Evolutionary conservation across 2,888 invertebrate genomes (phyloP), one percentile per base, ranked within the genome.

Genomic region (Resseliella maxima): DNA sequence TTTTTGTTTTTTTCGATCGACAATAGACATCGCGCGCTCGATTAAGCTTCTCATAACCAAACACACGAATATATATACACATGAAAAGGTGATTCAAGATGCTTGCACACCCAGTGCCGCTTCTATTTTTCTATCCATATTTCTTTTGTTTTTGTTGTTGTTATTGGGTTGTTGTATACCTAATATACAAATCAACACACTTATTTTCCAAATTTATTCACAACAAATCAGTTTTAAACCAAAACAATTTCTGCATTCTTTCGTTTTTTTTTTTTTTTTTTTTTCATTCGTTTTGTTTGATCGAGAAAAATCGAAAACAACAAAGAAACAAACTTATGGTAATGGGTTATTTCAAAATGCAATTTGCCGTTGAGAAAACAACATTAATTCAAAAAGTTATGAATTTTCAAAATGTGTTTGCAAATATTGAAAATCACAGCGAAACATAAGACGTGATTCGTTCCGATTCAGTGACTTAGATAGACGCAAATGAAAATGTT

Each of bases 21-120:
- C 72, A 72, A 72, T 72, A 72, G 59, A 59, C n/a, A 59, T 15
- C 35, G 31, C 72, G 72, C 72, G 72, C 72, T 72, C 72, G 72
- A 72, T 72, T 72, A 72, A 72, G 31, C 72, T 35, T 31, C 15
- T 31, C 27, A 72, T 5, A 72, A 72, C 15, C 31, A 3, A 59
- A 59, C n/a, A n/a, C n/a, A n/a, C n/a, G n/a, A n/a, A n/a, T n/a
- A n/a, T n/a, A n/a, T n/a, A n/a, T n/a, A n/a, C n/a, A n/a, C 6
- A 24, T 59, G 59, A 24, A 59, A n/a, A 24, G n/a, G 27, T 59
- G 59, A 59, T 59, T 59, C 59, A 50, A 41, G 24, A 72, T 35
- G 72, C 35, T 31, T 72, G 72, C 72, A 72, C 72, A 72, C 72
- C 35, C 72, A 72, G 35, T 72, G 72, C 72, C 31, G 15, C 31